Conservation (phyloP, 2,888 invertebrate species). For the Cheilosia grossa region DNA sequence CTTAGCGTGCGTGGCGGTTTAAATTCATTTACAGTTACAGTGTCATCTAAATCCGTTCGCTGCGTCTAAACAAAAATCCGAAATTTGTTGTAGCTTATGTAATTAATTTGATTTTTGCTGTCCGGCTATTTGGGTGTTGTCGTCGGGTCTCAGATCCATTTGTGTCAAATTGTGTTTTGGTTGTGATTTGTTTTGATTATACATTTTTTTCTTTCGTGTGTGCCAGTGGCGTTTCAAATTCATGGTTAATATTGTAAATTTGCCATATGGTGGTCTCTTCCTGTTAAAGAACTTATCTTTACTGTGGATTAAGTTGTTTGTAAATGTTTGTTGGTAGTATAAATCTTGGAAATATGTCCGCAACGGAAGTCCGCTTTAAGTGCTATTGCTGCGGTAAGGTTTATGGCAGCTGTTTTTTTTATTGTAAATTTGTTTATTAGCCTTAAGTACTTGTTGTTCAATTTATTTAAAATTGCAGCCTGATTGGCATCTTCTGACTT, state of each 20-base stretch:
- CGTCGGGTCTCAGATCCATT: not conserved
- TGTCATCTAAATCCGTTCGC: conserved; percentile 4
- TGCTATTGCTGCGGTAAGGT: conserved; percentile 70
- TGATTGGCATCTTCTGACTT: too few relatives aligned
- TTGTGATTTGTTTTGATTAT: conserved; percentile 49
- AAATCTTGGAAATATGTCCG: conserved; percentile 37
- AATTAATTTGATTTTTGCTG: conserved; percentile 15
- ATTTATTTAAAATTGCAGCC: not conserved
- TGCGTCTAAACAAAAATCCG: conserved; percentile 17
- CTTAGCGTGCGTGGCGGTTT: conserved; percentile 16
- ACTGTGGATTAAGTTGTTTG: conserved; percentile 2
- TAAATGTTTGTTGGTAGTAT: conserved; percentile 13
- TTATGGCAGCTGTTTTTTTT: not conserved
- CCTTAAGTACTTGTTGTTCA: not conserved
- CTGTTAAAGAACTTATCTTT: conserved; percentile 3
- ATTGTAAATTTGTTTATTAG: not conserved
- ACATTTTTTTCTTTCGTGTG: not conserved
- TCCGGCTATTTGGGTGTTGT: conserved; percentile 18
- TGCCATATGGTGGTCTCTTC: conserved; percentile 10
- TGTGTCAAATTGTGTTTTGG: conserved; percentile 31
- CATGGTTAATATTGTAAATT: conserved; percentile 14
- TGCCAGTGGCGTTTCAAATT: conserved; percentile 17
- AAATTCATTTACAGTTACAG: conserved; percentile 23
- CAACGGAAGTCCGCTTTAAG: conserved; percentile 45
- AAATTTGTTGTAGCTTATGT: conserved; percentile 33